Evolutionary conservation across 2,797 vertebrate species (phyloP).

Genomic region (Centroberyx gerrardi): DNA sequence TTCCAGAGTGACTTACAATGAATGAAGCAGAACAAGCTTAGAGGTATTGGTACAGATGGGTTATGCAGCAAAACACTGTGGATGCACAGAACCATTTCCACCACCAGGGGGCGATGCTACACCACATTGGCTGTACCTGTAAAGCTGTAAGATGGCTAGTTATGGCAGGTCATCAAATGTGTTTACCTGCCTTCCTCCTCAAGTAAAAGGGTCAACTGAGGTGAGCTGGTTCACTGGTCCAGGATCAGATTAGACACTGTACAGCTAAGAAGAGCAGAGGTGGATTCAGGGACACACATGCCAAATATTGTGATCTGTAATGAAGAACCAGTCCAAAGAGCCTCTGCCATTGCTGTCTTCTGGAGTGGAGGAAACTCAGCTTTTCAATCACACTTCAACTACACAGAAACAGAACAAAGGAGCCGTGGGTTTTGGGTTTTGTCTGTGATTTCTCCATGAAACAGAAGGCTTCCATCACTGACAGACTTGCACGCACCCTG

Average conservation of each 20-base stretch:
- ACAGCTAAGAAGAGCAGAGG: not conserved
- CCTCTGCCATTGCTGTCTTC: not conserved
- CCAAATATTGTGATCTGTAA: not conserved
- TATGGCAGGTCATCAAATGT: not conserved
- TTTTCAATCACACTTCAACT: slow-evolving; percentile 3
- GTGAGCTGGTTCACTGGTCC: not conserved
- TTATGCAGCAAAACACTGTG: too few relatives aligned
- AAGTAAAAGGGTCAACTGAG: not conserved
- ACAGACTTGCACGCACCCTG: not conserved
- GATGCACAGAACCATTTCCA: not conserved
- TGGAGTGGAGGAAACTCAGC: not conserved
- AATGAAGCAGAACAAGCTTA: too few relatives aligned
- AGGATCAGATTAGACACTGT: not conserved
- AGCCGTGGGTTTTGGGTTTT: too few relatives aligned
- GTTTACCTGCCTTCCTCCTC: not conserved
- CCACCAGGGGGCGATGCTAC: slow-evolving; percentile 69
- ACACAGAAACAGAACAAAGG: not conserved
- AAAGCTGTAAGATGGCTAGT: not conserved
- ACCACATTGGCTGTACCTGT: not conserved
- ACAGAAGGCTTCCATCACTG: too few relatives aligned
- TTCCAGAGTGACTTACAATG: too few relatives aligned
- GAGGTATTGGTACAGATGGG: too few relatives aligned
- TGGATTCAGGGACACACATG: not conserved
- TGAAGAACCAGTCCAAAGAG: not conserved
- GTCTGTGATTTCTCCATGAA: not conserved